Percentiles rank a stretch among this genome's conserved stretches.
Evolutionary conservation across 2,797 vertebrate species (phyloP).

Genomic region (Centropyge bicolor): DNA sequence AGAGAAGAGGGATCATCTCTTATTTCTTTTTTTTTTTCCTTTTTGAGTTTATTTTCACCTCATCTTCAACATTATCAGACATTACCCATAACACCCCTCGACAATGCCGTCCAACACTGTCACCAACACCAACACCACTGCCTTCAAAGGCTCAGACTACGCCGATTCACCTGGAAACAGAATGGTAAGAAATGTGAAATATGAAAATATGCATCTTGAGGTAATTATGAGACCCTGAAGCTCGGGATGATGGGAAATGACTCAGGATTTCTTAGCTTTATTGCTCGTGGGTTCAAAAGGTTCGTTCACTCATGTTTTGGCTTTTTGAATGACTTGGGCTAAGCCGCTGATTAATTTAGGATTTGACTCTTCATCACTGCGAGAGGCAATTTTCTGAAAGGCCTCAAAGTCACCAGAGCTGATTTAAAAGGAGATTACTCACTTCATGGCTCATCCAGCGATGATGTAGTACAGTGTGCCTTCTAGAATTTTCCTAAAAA

Average conservation of each 20-base stretch:
- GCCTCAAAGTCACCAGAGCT: constrained; percentile 6
- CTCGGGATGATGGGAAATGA: constrained; percentile 11
- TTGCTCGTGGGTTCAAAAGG: constrained; percentile 6
- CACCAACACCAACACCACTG: constrained; percentile 75
- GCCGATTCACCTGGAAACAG: constrained; percentile 80
- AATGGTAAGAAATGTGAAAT: constrained; percentile 80
- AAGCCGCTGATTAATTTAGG: constrained; percentile 40
- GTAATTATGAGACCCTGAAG: constrained; percentile 21
- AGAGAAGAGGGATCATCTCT: constrained; percentile 79
- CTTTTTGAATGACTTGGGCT: constrained; percentile 23
- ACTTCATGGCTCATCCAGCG: background rate
- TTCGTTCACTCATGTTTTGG: constrained; percentile 24
- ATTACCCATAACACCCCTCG: constrained; percentile 54
- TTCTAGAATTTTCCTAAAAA: constrained; percentile 16
- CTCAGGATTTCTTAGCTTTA: constrained; percentile 13
- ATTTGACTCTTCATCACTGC: constrained; percentile 22
- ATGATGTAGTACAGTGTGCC: background rate
- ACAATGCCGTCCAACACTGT: constrained; percentile 90
- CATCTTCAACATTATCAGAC: constrained; percentile 29
- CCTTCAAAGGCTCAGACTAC: constrained; percentile 83
- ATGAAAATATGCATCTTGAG: constrained; percentile 3
- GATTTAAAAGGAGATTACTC: constrained; percentile 43
- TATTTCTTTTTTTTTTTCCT: constrained; percentile 59
- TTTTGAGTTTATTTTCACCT: constrained; percentile 63
- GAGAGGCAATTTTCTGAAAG: constrained; percentile 31